Evolutionary conservation across 2,113 vertebrate species (phyloP).

Genomic region (Fulica atra): DNA sequence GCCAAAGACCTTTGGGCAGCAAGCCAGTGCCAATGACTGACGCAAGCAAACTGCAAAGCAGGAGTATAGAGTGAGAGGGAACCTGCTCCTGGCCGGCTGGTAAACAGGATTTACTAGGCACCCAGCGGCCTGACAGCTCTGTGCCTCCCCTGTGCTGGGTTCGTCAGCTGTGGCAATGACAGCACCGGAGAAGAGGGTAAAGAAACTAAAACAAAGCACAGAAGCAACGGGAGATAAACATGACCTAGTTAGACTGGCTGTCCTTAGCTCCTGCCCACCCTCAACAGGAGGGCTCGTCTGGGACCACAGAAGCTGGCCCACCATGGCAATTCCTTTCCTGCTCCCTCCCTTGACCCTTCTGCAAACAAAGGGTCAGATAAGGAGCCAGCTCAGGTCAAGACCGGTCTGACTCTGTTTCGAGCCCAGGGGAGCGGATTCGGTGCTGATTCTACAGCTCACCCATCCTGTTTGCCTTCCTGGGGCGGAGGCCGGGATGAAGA

Average conservation of each 20-base stretch:
- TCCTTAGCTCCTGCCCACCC: not conserved
- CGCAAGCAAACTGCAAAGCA: not conserved
- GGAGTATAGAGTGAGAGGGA: accelerated
- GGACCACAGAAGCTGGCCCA: accelerated
- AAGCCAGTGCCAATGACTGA: too few species aligned
- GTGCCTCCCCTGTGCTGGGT: not conserved
- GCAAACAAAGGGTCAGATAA: constrained; percentile 46
- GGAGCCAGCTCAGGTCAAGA: constrained; percentile 44
- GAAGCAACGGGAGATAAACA: constrained; percentile 58
- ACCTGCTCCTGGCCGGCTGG: not conserved
- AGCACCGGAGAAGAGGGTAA: not conserved
- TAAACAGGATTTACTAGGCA: not conserved
- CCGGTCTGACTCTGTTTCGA: constrained; percentile 16
- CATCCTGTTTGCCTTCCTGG: constrained; percentile 36
- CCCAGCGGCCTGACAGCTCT: not conserved
- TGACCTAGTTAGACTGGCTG: constrained; percentile 38
- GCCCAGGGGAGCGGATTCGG: constrained; percentile 21
- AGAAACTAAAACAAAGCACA: constrained; percentile 31
- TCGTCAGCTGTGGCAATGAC: not conserved
- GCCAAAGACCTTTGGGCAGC: not conserved
- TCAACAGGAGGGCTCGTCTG: not conserved
- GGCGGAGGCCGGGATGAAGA: not conserved
- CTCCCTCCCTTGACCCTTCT: not conserved
- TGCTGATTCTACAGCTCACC: constrained; percentile 11
- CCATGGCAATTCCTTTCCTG: not conserved